phyloP scores from a whole-genome alignment of 2,113 vertebrate species.

The Osmerus eperlanus region DNA sequence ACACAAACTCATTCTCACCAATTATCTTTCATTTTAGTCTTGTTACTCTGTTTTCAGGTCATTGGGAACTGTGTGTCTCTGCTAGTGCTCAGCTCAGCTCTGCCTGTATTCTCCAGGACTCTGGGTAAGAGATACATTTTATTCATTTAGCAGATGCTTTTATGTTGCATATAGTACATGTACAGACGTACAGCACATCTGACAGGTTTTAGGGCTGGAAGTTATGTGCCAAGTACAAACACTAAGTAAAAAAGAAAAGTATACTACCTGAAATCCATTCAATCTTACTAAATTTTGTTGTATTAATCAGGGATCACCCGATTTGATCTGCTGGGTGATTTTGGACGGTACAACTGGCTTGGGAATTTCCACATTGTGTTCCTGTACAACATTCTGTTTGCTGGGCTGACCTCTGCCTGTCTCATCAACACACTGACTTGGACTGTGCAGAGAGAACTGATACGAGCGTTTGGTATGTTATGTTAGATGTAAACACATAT shows the following conservation, averaged over 20 bases:
- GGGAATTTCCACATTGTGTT: conserved; percentile 86
- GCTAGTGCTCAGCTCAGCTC: conserved; percentile 83
- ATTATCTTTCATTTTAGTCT: background rate
- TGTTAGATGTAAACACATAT: background rate
- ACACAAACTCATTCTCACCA: background rate
- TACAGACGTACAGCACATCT: too few relatives aligned
- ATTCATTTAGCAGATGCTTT: too few relatives aligned
- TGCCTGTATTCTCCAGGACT: conserved; percentile 84
- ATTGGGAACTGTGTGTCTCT: conserved; percentile 86
- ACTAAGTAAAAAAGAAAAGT: background rate
- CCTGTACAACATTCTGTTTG: conserved; percentile 84
- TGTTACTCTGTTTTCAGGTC: conserved; percentile 66
- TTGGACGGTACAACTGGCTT: conserved; percentile 85
- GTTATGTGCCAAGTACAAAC: background rate
- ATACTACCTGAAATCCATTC: background rate
- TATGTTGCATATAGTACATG: too few relatives aligned
- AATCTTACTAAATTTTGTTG: background rate
- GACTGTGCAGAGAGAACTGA: conserved; percentile 78
- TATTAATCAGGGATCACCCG: conserved; percentile 77
- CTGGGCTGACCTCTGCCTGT: conserved; percentile 80
- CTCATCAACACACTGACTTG: conserved; percentile 82
- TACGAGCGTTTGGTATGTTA: conserved; percentile 75
- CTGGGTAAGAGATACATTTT: conserved; percentile 71
- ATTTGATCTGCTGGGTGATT: conserved; percentile 84
- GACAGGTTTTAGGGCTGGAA: background rate